phyloP scores from a whole-genome alignment of 2,113 vertebrate genomes.

The Crotalus horridus region DNA sequence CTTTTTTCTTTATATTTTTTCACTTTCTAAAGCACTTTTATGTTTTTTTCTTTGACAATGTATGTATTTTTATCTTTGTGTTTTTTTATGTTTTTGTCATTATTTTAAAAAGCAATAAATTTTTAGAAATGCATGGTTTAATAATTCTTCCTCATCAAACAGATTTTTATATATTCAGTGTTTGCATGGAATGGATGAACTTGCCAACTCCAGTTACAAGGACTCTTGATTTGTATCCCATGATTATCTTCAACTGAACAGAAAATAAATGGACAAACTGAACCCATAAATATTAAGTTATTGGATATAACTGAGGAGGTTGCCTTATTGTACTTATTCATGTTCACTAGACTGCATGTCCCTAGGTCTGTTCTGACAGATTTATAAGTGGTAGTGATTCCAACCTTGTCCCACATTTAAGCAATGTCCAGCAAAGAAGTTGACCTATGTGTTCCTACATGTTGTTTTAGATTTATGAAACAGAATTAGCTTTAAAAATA shows the following conservation, averaged over 20 bases:
- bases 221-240: not conserved
- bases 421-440: not conserved
- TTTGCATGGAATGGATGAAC: not conserved
- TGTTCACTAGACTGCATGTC: not conserved
- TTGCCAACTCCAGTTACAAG: not conserved
- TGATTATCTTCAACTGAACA: not conserved
- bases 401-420: not conserved
- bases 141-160: not conserved
- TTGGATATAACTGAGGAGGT: not conserved
- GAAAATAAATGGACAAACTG: not conserved
- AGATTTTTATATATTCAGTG: not conserved
- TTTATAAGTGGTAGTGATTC: not conserved
- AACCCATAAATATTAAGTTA: not conserved
- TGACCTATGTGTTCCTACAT: not conserved
- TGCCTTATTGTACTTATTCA: not conserved
- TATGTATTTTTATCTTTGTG: no score
- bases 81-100: no score
- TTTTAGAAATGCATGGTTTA: not conserved
- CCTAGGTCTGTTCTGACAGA: not conserved
- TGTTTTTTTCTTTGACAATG: no score
- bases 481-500: not conserved
- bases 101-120: no score
- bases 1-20: no score
- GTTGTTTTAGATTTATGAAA: not conserved
- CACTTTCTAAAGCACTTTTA: no score